Evolutionary conservation across 2,888 invertebrate species (phyloP), one percentile per base, ranked within the genome.

Genomic region (Drosophila villosipedis): DNA sequence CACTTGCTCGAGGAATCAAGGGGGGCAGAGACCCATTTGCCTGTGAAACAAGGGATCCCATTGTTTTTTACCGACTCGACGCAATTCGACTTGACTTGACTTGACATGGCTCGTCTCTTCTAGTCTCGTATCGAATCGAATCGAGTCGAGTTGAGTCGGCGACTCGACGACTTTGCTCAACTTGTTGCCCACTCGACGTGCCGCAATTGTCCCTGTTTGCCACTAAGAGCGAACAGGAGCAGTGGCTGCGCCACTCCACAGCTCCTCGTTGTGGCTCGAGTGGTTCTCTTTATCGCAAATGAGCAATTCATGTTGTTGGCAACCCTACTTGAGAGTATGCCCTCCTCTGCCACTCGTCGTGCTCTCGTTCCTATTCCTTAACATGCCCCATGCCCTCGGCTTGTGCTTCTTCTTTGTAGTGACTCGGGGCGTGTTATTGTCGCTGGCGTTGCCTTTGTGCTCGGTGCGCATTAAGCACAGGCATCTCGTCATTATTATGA

Each of bases 241-340:
- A 41, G 58, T 33, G 16, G 31, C 37, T 61, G 52, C 50, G 58
- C 65, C 80, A 69, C 76, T 77, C 66, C 58, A 82, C 49, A 82
- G 84, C 80, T 82, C 60, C 83, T 73, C 30, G 30, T 57, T 39
- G 19, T n/a, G 39, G 57, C 28, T 57, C 75, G 78, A 88, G 87
- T 82, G 88, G 69, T 78, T 82, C 88, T 88, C 77, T 73, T 73
- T 74, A 83, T 73, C 79, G 85, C 83, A 88, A 88, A 88, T 88
- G 88, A 88, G 88, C 88, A 88, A 88, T 90, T 88, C 88, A 88
- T 85, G 90, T 78, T 84, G 85, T 83, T 84, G 89, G 84, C 84
- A 85, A 84, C 84, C 82, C 85, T 85, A 83, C 84, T 85, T 78
- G 74, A 86, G 82, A 55, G 59, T 63, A 47, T 41, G 58, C 70